These are phyloP conservation scores for Microctonus brassicae DNA, from an alignment of 2,888 invertebrate genomes.

Conservation along the genomic window DNA sequence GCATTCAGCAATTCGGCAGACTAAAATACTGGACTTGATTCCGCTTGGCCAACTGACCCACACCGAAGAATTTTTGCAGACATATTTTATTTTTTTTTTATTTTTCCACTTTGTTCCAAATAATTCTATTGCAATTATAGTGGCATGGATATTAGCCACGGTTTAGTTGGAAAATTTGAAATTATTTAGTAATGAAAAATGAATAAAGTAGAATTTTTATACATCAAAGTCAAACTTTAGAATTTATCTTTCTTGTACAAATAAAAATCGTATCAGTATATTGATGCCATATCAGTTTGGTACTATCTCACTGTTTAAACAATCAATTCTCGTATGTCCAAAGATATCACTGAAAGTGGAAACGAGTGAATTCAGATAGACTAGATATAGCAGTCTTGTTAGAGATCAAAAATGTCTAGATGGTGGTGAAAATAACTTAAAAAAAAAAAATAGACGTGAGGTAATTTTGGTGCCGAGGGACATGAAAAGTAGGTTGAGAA, in stretches of 20 bases:
- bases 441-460: background rate
- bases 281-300: background rate
- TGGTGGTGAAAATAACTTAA: background rate
- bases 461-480: background rate
- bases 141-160: too few species aligned
- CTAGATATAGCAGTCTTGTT: background rate
- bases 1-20: background rate
- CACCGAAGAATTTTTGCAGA: too few species aligned
- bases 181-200: too few species aligned
- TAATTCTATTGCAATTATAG: background rate
- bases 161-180: too few species aligned
- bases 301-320: background rate
- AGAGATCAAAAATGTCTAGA: background rate
- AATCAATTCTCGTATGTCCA: background rate
- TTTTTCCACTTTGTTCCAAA: background rate
- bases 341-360: background rate
- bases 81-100: background rate
- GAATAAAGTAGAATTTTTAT: too few species aligned
- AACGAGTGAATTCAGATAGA: background rate
- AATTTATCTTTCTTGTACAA: too few species aligned
- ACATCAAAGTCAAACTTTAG: too few species aligned
- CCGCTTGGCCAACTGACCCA: constrained; percentile 23
- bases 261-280: background rate
- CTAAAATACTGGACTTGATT: background rate
- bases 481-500: background rate